phyloP scores from a whole-genome alignment of 2,888 invertebrate species.

The Drosophila phalerata region DNA sequence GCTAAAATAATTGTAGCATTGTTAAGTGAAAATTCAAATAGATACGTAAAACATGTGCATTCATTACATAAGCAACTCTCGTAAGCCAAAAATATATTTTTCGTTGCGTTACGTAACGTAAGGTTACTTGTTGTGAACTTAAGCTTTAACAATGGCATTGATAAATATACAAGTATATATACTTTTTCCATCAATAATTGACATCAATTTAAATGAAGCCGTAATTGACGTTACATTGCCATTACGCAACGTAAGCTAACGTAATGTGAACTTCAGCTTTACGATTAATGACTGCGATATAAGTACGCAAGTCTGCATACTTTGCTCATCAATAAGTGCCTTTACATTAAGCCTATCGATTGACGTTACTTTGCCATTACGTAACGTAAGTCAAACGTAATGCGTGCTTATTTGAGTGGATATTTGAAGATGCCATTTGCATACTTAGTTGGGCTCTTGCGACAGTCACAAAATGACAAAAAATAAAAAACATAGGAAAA shows the following conservation, averaged over 20 bases:
- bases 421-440: constrained; percentile 36
- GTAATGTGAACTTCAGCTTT: background rate
- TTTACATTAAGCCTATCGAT: constrained; percentile 1
- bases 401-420: constrained; percentile 27
- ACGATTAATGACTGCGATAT: background rate
- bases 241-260: constrained; percentile 14
- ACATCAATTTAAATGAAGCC: too few species aligned
- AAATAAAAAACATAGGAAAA: constrained; percentile 24
- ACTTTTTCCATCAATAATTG: background rate
- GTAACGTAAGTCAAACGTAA: constrained; percentile 37
- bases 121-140: background rate
- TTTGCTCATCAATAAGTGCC: background rate
- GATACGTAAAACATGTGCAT: too few species aligned
- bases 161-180: too few species aligned
- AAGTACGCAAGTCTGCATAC: too few species aligned
- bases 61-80: too few species aligned
- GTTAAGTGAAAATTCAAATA: too few species aligned
- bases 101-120: background rate
- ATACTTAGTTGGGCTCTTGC: constrained; percentile 31
- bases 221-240: background rate
- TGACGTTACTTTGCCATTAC: constrained; percentile 11
- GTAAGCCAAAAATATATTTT: too few species aligned
- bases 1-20: too few species aligned
- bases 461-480: constrained; percentile 24
- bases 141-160: background rate